These are phyloP conservation scores for Steinernema khuongi DNA, from an alignment of 1,140 invertebrate species.

Conservation along the genomic window DNA sequence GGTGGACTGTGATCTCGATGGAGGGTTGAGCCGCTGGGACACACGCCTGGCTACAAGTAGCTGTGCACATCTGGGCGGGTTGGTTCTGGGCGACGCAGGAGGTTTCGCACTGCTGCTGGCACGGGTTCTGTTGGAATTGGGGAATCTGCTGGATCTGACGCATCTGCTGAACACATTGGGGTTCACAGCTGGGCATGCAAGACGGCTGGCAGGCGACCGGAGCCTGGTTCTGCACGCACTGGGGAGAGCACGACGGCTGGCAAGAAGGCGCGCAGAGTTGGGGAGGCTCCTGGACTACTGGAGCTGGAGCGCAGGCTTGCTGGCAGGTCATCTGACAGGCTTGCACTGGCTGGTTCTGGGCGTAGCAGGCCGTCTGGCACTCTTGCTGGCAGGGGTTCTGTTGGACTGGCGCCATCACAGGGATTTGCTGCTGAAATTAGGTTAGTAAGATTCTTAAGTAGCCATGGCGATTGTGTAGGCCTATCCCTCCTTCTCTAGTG, in stretches of 20 bases:
- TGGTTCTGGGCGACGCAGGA: background rate
- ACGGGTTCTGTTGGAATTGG: constrained; percentile 23
- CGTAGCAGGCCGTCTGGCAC: constrained; percentile 24
- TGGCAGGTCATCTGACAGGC: constrained; percentile 14
- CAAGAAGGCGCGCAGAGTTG: background rate
- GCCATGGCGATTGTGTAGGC: constrained; percentile 19
- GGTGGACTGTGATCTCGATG: background rate
- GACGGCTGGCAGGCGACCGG: constrained; percentile 19
- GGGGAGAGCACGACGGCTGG: background rate
- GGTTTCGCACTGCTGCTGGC: constrained; percentile 26
- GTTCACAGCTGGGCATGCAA: constrained; percentile 24
- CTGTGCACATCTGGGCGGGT: constrained; percentile 22
- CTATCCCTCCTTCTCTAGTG: too few relatives aligned
- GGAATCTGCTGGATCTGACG: background rate
- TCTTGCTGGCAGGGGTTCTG: constrained; percentile 31
- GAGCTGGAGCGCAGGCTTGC: background rate
- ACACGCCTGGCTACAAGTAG: constrained; percentile 18
- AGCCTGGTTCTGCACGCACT: background rate
- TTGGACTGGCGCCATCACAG: constrained; percentile 24
- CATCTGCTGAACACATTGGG: constrained; percentile 18
- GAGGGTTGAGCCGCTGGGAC: constrained; percentile 18
- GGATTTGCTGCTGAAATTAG: constrained; percentile 21
- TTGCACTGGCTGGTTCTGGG: constrained; percentile 23
- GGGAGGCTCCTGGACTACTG: background rate
- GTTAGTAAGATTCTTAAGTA: constrained; percentile 13